Conservation (phyloP, 2,888 invertebrate species). For the Drosophila anomelani region DNA sequence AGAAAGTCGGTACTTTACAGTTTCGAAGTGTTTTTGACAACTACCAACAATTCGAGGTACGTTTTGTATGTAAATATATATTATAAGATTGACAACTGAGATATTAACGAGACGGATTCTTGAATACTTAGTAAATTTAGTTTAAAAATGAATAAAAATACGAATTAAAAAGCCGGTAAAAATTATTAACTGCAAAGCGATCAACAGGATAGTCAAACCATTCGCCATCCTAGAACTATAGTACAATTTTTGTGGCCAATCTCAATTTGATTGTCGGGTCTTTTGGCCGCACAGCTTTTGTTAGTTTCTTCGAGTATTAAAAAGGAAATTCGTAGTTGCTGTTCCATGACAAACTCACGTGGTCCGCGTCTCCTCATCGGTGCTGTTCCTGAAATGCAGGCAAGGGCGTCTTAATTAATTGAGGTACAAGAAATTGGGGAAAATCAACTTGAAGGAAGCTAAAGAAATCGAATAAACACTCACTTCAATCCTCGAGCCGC, state of each 20-base stretch:
- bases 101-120: conserved; percentile 48
- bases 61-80: conserved; percentile 16
- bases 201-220: conserved; percentile 3
- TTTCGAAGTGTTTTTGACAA: conserved; percentile 19
- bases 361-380: conserved; percentile 82
- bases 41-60: conserved; percentile 37
- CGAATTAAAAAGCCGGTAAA: background rate
- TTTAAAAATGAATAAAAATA: conserved; percentile 19
- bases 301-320: conserved; percentile 58
- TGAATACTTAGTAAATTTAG: conserved; percentile 38
- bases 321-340: conserved; percentile 56
- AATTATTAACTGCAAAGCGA: conserved; percentile 11
- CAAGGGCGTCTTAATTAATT: background rate
- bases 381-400: conserved; percentile 79
- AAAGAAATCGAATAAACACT: conserved; percentile 44
- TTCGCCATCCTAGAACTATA: conserved; percentile 8
- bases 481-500: conserved; percentile 59
- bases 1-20: conserved; percentile 38
- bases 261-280: conserved; percentile 39
- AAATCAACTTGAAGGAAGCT: conserved; percentile 5
- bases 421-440: background rate
- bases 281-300: conserved; percentile 42
- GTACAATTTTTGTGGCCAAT: conserved; percentile 28
- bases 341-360: conserved; percentile 79
- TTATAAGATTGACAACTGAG: conserved; percentile 10